Base-by-base conservation (phyloP, 2,888 invertebrate genomes). In the Ischnura elegans region DNA sequence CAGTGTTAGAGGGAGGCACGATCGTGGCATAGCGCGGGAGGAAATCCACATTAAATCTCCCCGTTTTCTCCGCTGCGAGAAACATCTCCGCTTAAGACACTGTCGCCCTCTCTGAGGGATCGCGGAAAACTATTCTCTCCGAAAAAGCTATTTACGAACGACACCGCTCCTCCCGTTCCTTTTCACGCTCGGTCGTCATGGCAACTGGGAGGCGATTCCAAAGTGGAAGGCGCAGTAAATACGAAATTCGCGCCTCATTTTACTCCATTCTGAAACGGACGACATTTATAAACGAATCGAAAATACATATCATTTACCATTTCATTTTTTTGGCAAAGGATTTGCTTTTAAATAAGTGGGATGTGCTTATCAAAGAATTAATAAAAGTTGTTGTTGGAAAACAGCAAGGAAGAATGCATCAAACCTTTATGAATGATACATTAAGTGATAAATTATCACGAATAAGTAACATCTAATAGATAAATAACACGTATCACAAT, bases 61-160 rank as follows among this genome's bases (percentile, higher is more conserved):
- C 16, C 0, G 76, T 76, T 86, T 42, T 51, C 87, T 87, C 61
- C 43, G 10, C 61, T 16, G 3, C 16, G 90, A 61, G 61, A 90
- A 90, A 43, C 61, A 61, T 90, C 90, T 90, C 61, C 90, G 43
- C 90, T 90, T 61, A 90, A 90, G 90, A 43, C 90, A 43, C 42
- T 61, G 90, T 61, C 90, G 90, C 90, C 90, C 61, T 29, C 90
- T 90, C 90, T 61, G 61, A 61, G 90, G 61, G 61, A 90, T 42
- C 42, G 90, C 61, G 90, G 61, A 43, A 43, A 61, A 90, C 90
- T 90, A 90, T 90, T 61, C 61, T 43, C 25, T 61, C 61, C 51
- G 61, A 42, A 90, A 43, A n/a, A 61, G 90, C 55, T 90, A 61
- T 90, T 66, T 61, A 43, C 61, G 61, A 43, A 66, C 43, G n/a